phyloP scores from a whole-genome alignment of 2,797 vertebrate genomes.

The Ataeniobius toweri region DNA sequence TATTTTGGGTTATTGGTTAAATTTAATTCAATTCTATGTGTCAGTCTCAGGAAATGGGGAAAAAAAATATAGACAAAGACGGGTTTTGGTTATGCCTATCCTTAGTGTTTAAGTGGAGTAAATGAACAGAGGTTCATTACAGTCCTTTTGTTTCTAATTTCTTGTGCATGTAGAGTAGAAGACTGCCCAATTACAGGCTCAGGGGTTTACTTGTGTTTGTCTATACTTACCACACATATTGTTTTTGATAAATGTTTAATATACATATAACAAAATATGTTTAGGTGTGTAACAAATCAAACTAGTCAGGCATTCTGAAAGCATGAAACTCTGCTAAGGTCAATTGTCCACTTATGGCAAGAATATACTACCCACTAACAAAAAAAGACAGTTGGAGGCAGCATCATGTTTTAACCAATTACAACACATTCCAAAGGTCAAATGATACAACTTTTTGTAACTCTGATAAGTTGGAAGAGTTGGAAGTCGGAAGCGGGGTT shows the following conservation, averaged over 20 bases:
- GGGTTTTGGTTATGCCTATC: neutral
- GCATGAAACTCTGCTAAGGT: neutral
- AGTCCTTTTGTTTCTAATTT: neutral
- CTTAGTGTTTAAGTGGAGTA: neutral
- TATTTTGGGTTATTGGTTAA: neutral
- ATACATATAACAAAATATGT: no score
- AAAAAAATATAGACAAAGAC: neutral
- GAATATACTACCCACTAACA: neutral
- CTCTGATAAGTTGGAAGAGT: neutral
- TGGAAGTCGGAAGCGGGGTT: neutral
- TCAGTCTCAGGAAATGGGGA: neutral
- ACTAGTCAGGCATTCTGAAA: neutral
- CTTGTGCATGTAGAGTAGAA: neutral
- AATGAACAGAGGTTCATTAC: neutral
- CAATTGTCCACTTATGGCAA: no score
- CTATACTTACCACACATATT: neutral
- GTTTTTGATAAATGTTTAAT: neutral
- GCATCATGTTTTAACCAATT: neutral
- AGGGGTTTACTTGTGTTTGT: neutral
- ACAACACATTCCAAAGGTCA: neutral
- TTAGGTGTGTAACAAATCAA: neutral
- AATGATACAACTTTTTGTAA: neutral
- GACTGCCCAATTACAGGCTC: neutral
- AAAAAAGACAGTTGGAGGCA: neutral
- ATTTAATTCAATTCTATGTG: neutral